Evolutionary conservation across 2,888 invertebrate species (phyloP), one percentile per base, ranked within the genome.

Genomic region (Drosophila atripex): DNA sequence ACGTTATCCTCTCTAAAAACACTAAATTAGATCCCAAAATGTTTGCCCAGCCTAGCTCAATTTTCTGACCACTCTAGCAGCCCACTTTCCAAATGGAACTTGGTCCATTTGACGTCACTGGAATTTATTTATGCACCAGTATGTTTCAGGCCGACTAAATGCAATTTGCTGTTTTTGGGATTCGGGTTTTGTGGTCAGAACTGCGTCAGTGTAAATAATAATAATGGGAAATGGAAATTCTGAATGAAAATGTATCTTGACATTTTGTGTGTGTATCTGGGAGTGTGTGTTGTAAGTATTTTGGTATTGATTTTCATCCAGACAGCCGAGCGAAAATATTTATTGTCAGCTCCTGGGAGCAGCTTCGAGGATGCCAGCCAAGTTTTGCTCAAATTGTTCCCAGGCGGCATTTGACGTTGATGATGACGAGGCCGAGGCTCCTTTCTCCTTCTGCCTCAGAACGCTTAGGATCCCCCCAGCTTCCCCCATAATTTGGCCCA

Each of bases 241-340:
- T n/a, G 16, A 64, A 38, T 54, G 68, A 54, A 46, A 54, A 54
- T 68, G 64, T 66, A 30, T 46, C 46, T 32, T 35, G 11, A 23
- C 35, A 38, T 30, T 53, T 64, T 43, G 66, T 59, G 25, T 56
- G 25, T 63, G 63, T 63, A 53, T 65, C 47, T 61, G 16, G 30
- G 30, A 30, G 14, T 38, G 39, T 66, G 21, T 46, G 25, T 23
- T 30, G 45, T 55, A 45, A 25, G 41, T 35, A 39, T 54, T 41
- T 18, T 53, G 54, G 60, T 71, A 74, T 74, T 75, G 74, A 74
- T 74, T 74, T 74, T 75, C 53, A 60, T 49, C 21, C 65, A 50
- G 54, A 49, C 53, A 53, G 60, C 53, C 50, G 21, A 57, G 57
- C 49, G 52, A 54, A 69, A 74, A 73, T 75, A 61, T 74, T 73